Evolutionary conservation across 1,140 invertebrate genomes (phyloP), one percentile per base, ranked within the genome.

Genomic region (Trichonephila clavipes): DNA sequence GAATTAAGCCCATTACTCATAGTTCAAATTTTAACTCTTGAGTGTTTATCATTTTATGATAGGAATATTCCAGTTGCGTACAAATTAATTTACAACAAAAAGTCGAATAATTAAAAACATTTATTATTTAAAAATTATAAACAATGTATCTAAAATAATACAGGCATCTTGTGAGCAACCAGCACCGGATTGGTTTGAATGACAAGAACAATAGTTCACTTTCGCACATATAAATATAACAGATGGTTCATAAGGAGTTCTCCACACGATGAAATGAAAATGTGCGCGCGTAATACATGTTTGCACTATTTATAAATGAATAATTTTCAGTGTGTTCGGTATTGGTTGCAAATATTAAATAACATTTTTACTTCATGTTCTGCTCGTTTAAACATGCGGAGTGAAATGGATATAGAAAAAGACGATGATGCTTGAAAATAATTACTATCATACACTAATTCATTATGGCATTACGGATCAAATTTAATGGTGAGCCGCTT

Each of bases 101-200:
- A 51, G 44, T 51, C 69, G 28, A 77, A 24, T 77, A 4, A 77
- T 77, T 77, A 77, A 77, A 72, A 77, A 77, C 69, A 77, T 77
- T 77, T 77, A 77, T 77, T 77, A 77, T 77, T 77, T 28, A 28
- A 77, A 77, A 77, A 40, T 77, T 77, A 77, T 24, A 77, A 77
- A 77, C 69, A 77, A 77, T 40, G 69, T 77, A 34, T 34, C 69
- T 77, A 77, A 77, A 77, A 77, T 69, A 69, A 69, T 77, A 77
- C 69, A 77, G 28, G 69, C 24, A 24, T 69, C 28, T 77, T 18
- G 69, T 34, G 69, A 77, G 24, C 69, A 77, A 28, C 69, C 69
- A 77, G 69, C 69, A 77, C 69, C 69, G 28, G 28, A 77, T 34
- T 77, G 69, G 69, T 18, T 77, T 24, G 24, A 34, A 69, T 69